A percentile compares a stretch with the other conserved stretches of the same genome.
These are phyloP conservation scores for Megaleporinus macrocephalus DNA, from an alignment of 2,113 vertebrate species.

Conservation along the genomic window DNA sequence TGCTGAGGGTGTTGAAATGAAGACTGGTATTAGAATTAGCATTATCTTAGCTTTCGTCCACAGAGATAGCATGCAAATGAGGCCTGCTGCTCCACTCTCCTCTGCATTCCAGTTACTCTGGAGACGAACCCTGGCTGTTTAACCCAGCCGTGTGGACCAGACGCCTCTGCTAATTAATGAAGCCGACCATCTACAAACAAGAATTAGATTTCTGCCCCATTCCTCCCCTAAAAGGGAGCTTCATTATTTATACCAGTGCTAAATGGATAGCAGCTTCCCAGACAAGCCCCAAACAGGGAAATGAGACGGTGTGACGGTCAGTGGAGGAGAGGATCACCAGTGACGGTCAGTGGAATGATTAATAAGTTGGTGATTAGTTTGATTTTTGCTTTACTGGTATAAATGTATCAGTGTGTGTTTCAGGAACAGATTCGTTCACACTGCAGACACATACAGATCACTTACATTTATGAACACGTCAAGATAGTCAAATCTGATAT, in stretches of 20 bases:
- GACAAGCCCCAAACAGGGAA: conserved; percentile 1
- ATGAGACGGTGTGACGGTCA: conserved; percentile 11
- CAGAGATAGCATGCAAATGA: conserved; percentile 59
- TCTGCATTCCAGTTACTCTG: conserved; percentile 49
- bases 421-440: no score
- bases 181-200: conserved; percentile 47
- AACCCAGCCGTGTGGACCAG: conserved; percentile 52
- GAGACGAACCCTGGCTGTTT: conserved; percentile 57
- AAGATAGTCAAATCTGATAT: no score
- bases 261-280: not conserved
- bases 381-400: no score
- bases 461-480: no score
- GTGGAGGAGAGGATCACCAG: no score
- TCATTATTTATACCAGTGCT: conserved; percentile 26
- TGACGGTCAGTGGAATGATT: no score
- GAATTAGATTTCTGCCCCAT: conserved; percentile 6
- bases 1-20: conserved; percentile 59
- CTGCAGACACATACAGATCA: no score
- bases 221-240: not conserved
- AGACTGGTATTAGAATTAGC: conserved; percentile 51
- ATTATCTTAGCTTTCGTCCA: conserved; percentile 56
- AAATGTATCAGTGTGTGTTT: no score
- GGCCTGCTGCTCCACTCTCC: not conserved
- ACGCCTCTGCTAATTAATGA: conserved; percentile 55
- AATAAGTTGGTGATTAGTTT: no score